Evolutionary conservation across 2,797 vertebrate species (phyloP).

Genomic region (Semaprochilodus insignis): DNA sequence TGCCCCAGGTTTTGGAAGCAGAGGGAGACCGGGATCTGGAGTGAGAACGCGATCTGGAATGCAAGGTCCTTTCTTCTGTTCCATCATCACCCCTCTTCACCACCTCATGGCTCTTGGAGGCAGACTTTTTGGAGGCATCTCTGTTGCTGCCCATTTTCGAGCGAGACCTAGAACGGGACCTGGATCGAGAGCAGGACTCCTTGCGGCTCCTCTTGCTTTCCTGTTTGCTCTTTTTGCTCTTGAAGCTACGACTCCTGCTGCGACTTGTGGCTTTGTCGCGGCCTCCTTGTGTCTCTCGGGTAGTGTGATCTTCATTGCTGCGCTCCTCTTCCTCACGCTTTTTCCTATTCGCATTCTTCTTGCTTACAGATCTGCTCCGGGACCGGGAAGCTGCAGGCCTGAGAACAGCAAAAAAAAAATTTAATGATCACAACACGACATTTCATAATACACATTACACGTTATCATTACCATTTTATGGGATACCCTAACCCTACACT

Average conservation of each 20-base stretch:
- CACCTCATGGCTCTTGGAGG: background rate
- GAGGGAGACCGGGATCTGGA: background rate
- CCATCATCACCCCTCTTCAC: background rate
- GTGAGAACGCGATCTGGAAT: background rate
- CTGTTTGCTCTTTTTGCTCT: constrained; percentile 84
- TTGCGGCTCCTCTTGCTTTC: constrained; percentile 83
- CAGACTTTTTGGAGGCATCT: background rate
- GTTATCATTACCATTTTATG: background rate
- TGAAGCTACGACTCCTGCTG: constrained; percentile 77
- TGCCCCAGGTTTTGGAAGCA: background rate
- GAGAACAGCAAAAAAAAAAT: constrained; percentile 23
- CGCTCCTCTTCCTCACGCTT: constrained; percentile 71
- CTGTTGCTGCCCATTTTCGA: background rate
- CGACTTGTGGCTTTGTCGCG: constrained; percentile 76
- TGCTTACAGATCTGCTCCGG: constrained; percentile 80
- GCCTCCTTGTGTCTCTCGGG: constrained; percentile 71
- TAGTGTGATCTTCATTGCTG: constrained; percentile 75
- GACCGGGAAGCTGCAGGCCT: constrained; percentile 87
- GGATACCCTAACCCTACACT: background rate
- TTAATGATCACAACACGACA: constrained; percentile 66
- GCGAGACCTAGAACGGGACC: background rate
- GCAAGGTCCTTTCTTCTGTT: background rate
- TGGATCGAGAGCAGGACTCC: constrained; percentile 46
- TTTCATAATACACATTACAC: background rate
- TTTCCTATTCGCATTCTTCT: background rate